phyloP scores from a whole-genome alignment of 2,888 invertebrate species.

The Linyphia triangularis region DNA sequence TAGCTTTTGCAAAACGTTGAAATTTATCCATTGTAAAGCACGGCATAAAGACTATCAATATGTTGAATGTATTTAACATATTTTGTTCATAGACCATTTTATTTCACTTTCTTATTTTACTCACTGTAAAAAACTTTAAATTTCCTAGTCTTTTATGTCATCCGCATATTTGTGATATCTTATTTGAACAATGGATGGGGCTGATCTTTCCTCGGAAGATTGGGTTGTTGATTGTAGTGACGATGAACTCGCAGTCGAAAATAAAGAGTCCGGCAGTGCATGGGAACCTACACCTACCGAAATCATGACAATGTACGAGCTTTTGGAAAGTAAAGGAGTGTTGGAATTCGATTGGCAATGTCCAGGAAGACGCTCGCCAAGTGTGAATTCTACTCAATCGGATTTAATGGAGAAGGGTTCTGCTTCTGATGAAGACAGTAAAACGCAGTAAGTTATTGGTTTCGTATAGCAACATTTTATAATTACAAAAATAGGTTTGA shows the following conservation, averaged over 20 bases:
- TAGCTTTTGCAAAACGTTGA: no score
- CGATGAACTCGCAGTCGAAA: conserved; percentile 63
- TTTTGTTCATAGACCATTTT: no score
- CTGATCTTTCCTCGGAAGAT: conserved; percentile 51
- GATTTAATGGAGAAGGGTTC: conserved; percentile 65
- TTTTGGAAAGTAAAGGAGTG: conserved; percentile 75
- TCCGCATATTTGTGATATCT: no score
- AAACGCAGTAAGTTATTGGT: conserved; percentile 57
- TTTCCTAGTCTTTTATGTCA: no score
- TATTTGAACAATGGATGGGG: conserved; percentile 45
- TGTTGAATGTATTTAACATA: no score
- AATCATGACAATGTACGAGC: conserved; percentile 76
- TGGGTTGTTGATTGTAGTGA: conserved; percentile 74
- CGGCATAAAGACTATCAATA: no score
- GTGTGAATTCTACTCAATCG: conserved; percentile 74
- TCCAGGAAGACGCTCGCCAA: conserved; percentile 77
- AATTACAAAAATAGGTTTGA: not conserved
- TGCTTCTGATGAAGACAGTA: conserved; percentile 62
- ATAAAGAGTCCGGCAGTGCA: not conserved
- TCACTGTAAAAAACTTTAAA: no score
- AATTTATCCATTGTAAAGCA: no score
- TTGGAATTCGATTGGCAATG: conserved; percentile 77
- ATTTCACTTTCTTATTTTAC: no score
- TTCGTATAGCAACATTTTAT: not conserved
- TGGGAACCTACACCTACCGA: conserved; percentile 77